phyloP scores from a whole-genome alignment of 1,140 invertebrate genomes.

The Diorhabda carinulata region DNA sequence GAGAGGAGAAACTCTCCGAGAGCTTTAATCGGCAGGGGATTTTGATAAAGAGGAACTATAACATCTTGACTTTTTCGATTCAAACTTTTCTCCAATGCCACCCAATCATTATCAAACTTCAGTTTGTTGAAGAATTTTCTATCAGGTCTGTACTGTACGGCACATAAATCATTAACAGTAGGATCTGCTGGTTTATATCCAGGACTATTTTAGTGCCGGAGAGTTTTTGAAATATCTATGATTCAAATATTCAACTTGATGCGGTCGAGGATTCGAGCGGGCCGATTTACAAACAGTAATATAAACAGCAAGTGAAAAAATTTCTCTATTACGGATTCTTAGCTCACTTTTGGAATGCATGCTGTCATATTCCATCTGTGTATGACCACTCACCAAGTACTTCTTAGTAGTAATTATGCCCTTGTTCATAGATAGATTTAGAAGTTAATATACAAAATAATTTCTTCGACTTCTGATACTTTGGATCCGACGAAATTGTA shows the following conservation, averaged over 20 bases:
- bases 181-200: constrained; percentile 11
- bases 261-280: constrained; percentile 16
- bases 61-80: not conserved
- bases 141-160: too few relatives aligned
- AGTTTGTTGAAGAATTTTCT: not conserved
- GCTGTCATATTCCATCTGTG: constrained; percentile 42
- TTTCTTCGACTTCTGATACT: too few relatives aligned
- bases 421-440: constrained; percentile 16
- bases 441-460: not conserved
- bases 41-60: too few relatives aligned
- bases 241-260: not conserved
- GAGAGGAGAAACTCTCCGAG: too few relatives aligned
- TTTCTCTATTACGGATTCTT: not conserved
- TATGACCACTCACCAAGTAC: constrained; percentile 39
- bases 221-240: too few relatives aligned
- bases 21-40: not conserved
- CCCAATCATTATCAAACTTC: not conserved
- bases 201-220: not conserved
- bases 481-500: too few relatives aligned
- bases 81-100: not conserved
- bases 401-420: constrained; percentile 26
- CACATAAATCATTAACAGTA: not conserved
- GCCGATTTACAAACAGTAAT: not conserved
- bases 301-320: constrained; percentile 32
- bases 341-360: constrained; percentile 38